Evolutionary conservation across 2,113 vertebrate genomes (phyloP), one percentile per base, ranked within the genome.

Genomic region (Chelonoidis abingdonii): DNA sequence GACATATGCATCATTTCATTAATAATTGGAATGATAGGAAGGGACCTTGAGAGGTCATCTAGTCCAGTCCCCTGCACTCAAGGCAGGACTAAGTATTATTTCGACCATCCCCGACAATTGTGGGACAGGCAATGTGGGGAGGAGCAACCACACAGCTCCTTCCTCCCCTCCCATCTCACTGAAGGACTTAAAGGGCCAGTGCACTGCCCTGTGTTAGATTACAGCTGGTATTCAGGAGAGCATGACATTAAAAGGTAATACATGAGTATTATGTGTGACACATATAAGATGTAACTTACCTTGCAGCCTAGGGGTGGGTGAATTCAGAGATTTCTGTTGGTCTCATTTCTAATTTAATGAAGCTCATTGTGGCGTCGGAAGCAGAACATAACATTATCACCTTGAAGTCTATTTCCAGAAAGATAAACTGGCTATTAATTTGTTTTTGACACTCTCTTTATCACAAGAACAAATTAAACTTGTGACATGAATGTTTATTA

Each of bases 401-500:
- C 95, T 92, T 2, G 0, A n/a, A 93, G 83, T 53, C 85, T 92
- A 75, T 88, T 94, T 93, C 50, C 89, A 87, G 82, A 95, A 87
- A 80, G 91, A 84, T 91, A 91, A 94, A 86, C 81, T 92, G n/a
- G 79, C 72, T 76, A 75, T 27, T 47, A 41, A 80, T 84, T 84
- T 54, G 82, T 95, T 96, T 78, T 91, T 92, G 93, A n/a, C 47
- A 78, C 54, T 84, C 44, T 80, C 65, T 82, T 92, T 87, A 92
- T 92, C 90, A 35, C 44, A 75, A 29, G 50, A 76, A 86, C 96
- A 97, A 97, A 95, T 95, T 97, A 69, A 83, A 50, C 50, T 92
- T 35, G 62, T 95, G 95, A 91, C 96, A 93, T 82, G 95, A 95
- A 87, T 90, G 95, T 86, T 92, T 92, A 88, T 97, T 97, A 95